Evolutionary conservation across 2,113 vertebrate species (phyloP).

Genomic region (Catharus fuscescens): DNA sequence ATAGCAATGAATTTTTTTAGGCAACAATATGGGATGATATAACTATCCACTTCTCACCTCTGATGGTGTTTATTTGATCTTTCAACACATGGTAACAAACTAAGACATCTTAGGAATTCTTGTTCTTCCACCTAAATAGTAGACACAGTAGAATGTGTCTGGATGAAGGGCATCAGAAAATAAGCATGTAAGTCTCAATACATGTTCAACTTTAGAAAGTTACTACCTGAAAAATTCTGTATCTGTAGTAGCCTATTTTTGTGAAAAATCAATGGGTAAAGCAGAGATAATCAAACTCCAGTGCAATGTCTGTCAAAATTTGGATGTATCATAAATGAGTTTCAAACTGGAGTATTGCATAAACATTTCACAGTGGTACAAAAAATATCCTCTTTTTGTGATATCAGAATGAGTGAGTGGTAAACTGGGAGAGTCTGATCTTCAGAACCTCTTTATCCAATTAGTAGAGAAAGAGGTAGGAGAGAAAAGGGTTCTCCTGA

Average conservation of each 20-base stretch:
- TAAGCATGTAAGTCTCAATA: neutral
- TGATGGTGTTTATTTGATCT: neutral
- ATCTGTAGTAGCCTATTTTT: neutral
- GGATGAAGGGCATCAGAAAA: neutral
- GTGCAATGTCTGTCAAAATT: neutral
- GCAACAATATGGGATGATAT: neutral
- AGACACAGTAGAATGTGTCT: neutral
- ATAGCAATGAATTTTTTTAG: neutral
- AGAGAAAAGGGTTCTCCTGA: neutral
- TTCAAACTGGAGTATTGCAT: neutral
- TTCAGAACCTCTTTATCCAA: neutral
- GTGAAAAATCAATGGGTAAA: conserved; percentile 18
- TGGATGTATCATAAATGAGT: neutral
- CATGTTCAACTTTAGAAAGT: neutral
- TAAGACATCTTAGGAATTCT: neutral
- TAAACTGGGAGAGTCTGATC: neutral
- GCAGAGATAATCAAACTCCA: conserved; percentile 1
- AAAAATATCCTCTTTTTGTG: neutral
- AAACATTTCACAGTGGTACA: neutral
- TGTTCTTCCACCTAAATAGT: neutral
- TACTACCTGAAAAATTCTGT: neutral
- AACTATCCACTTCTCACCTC: neutral
- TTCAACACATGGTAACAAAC: neutral
- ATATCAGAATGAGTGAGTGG: neutral
- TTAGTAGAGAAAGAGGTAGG: neutral